Evolutionary conservation across 2,888 invertebrate genomes (phyloP).

Genomic region (Agonopterix subpropinquella): DNA sequence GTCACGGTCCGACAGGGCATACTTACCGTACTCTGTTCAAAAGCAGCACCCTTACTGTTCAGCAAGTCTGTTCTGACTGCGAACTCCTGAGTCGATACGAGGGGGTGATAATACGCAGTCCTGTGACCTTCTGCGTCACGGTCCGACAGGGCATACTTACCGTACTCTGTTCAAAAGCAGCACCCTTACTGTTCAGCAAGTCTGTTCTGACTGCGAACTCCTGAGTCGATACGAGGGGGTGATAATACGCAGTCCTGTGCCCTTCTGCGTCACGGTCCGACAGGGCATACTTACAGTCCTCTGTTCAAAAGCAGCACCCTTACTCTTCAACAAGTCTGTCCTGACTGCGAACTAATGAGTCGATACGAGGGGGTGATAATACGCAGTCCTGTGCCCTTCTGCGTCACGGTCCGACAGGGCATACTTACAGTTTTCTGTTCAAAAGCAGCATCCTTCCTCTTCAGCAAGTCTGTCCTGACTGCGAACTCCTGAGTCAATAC

Average conservation of each 20-base stretch:
- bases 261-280: conserved; percentile 61
- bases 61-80: too few relatives aligned
- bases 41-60: too few relatives aligned
- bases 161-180: conserved; percentile 13
- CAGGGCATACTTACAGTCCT: conserved; percentile 16
- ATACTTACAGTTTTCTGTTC: too few relatives aligned
- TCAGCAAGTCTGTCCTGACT: conserved; percentile 50
- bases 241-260: conserved; percentile 80
- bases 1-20: too few relatives aligned
- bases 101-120: too few relatives aligned
- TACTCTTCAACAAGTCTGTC: conserved; percentile 67
- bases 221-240: conserved; percentile 82
- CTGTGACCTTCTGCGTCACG: too few relatives aligned
- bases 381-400: conserved; percentile 76
- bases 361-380: conserved; percentile 86
- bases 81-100: too few relatives aligned
- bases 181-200: conserved; percentile 55
- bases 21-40: too few relatives aligned
- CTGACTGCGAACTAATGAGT: conserved; percentile 81
- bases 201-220: conserved; percentile 81
- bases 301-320: conserved; percentile 26
- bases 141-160: conserved; percentile 10
- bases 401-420: conserved; percentile 73
- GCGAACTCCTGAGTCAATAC: conserved; percentile 82
- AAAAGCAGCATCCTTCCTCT: too few relatives aligned